Percentiles rank a stretch among this genome's conserved stretches.
These are phyloP conservation scores for Neosalanx taihuensis DNA, from an alignment of 2,797 vertebrate species.

Conservation along the genomic window DNA sequence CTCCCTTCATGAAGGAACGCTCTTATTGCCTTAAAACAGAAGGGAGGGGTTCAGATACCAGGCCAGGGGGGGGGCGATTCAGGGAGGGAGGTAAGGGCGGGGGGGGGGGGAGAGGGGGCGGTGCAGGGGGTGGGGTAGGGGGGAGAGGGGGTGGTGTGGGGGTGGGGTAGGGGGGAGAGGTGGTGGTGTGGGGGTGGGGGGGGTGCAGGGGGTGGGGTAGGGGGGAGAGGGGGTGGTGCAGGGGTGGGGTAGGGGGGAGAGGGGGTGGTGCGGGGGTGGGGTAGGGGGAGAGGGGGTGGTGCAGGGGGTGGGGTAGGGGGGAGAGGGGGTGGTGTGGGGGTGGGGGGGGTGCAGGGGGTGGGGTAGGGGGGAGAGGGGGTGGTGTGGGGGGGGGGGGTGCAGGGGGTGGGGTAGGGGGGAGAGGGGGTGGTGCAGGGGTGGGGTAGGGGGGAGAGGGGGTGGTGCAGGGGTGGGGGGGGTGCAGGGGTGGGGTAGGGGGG, in stretches of 20 bases:
- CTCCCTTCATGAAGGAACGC: constrained; percentile 23
- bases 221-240: constrained; percentile 18
- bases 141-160: constrained; percentile 5
- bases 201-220: neutral
- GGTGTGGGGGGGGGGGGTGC: neutral
- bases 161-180: too few species aligned
- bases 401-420: constrained; percentile 11
- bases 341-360: constrained; percentile 10
- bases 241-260: neutral
- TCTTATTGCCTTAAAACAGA: constrained; percentile 68
- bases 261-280: too few species aligned
- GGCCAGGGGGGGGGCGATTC: constrained; percentile 12
- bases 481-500: neutral
- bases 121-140: constrained; percentile 10
- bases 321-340: neutral
- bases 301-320: neutral
- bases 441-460: too few species aligned
- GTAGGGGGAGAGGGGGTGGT: too few species aligned
- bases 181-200: neutral
- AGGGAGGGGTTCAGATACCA: constrained; percentile 21
- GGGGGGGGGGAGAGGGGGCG: neutral
- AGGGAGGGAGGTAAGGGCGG: constrained; percentile 6
- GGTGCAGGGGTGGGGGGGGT: neutral
- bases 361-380: neutral
- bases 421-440: too few species aligned